Conservation (phyloP, 2,797 vertebrate genomes). For the Acanthiza pusilla region DNA sequence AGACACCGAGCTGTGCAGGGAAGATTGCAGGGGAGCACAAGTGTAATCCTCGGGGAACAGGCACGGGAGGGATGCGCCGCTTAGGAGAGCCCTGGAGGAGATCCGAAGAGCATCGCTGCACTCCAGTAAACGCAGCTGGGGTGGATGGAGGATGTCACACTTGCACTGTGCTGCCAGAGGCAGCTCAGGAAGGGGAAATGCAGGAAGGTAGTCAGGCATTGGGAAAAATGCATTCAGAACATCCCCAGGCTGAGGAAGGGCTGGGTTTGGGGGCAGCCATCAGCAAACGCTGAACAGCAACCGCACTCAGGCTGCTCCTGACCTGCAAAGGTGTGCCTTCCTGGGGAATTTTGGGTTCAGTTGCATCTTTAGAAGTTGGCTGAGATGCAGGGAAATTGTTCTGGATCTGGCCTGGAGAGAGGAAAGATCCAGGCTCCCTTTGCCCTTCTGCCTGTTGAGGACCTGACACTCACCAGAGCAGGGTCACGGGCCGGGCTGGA, state of each 20-base stretch:
- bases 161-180: neutral
- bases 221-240: neutral
- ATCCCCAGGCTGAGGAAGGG: neutral
- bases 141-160: neutral
- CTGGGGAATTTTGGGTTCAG: neutral
- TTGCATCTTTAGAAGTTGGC: neutral
- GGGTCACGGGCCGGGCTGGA: fast-evolving
- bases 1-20: neutral
- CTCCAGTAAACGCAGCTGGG: neutral
- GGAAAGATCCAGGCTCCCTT: fast-evolving
- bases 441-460: neutral
- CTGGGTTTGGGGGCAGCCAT: neutral
- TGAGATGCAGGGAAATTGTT: neutral
- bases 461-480: neutral
- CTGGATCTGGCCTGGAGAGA: neutral
- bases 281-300: neutral
- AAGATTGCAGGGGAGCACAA: neutral
- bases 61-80: neutral
- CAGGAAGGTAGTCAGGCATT: neutral
- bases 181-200: neutral
- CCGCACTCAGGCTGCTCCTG: fast-evolving
- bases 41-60: neutral
- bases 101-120: neutral
- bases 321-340: fast-evolving
- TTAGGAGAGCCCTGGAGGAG: neutral